Conservation (phyloP, 2,888 invertebrate genomes). For the Pediacus dermestoides region DNA sequence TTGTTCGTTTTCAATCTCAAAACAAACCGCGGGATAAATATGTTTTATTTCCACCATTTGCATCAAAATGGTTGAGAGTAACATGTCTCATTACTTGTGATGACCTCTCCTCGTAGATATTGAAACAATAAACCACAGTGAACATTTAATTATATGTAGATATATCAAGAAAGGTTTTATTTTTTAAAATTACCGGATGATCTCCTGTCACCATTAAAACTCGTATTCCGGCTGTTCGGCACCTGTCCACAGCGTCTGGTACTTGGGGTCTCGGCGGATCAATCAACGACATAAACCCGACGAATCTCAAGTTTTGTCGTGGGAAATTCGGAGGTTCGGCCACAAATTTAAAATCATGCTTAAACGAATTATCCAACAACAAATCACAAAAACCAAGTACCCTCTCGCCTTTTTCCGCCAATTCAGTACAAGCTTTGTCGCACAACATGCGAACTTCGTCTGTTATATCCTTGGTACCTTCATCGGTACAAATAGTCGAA, state of each 20-base stretch:
- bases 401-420: constrained; percentile 77
- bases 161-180: no score
- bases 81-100: no score
- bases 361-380: constrained; percentile 53
- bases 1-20: no score
- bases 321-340: constrained; percentile 69
- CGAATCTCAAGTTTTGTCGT: constrained; percentile 58
- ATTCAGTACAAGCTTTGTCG: constrained; percentile 68
- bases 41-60: no score
- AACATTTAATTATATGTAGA: no score
- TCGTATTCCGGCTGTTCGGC: constrained; percentile 74
- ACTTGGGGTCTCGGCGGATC: constrained; percentile 67
- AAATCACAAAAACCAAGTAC: constrained; percentile 82
- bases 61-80: no score
- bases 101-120: no score
- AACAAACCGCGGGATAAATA: no score
- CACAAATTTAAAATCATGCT: constrained; percentile 58
- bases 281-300: constrained; percentile 62
- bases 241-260: constrained; percentile 63
- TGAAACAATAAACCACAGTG: no score
- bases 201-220: constrained; percentile 81
- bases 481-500: constrained; percentile 57
- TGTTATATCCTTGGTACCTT: constrained; percentile 55
- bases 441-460: constrained; percentile 56
- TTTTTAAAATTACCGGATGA: constrained; percentile 60